These are phyloP conservation scores for Acromyrmex echinatior DNA, from an alignment of 1,140 invertebrate genomes.

Conservation along the genomic window DNA sequence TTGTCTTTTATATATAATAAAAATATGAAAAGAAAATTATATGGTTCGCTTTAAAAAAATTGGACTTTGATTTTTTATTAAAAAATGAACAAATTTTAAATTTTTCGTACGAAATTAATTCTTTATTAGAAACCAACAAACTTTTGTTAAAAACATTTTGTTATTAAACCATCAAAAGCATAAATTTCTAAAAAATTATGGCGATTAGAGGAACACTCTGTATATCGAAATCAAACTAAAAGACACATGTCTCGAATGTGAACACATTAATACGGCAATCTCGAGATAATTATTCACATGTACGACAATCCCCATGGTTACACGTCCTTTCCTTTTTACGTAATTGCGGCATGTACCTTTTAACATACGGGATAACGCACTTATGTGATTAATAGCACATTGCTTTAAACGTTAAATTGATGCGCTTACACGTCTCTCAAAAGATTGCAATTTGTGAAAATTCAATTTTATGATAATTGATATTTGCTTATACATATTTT, in stretches of 20 bases:
- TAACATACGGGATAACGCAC: slow-evolving; percentile 8
- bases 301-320: not conserved
- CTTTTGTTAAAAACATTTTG: too few relatives aligned
- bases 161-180: too few relatives aligned
- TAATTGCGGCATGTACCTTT: slow-evolving; percentile 41
- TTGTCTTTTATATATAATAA: too few relatives aligned
- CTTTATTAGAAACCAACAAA: too few relatives aligned
- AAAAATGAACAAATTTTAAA: too few relatives aligned
- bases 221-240: not conserved
- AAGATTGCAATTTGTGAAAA: slow-evolving; percentile 44
- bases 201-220: too few relatives aligned
- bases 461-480: slow-evolving; percentile 9
- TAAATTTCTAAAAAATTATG: too few relatives aligned
- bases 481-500: not conserved
- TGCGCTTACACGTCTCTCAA: slow-evolving; percentile 3
- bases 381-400: slow-evolving; percentile 34
- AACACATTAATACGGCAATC: not conserved
- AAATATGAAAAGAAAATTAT: too few relatives aligned
- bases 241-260: not conserved
- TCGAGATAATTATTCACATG: slow-evolving; percentile 17
- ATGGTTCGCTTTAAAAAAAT: too few relatives aligned
- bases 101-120: too few relatives aligned
- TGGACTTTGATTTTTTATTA: too few relatives aligned
- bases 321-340: slow-evolving; percentile 37
- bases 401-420: slow-evolving; percentile 13